Base-by-base conservation (phyloP, 35 echinoderm and acorn worm genomes). In the Ophiothrix spiculata region DNA sequence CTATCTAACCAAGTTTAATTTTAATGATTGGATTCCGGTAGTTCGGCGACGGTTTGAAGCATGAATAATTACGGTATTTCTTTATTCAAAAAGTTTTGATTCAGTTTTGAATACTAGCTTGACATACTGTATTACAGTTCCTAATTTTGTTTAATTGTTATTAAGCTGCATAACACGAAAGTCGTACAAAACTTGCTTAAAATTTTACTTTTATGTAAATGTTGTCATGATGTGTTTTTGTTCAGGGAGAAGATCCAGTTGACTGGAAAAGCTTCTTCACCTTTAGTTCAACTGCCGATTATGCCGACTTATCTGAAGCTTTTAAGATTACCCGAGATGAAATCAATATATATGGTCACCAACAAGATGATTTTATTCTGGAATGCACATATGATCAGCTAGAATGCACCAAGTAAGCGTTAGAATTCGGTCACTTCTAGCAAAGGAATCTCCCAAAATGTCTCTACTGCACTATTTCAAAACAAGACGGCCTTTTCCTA, bases 361-460 rank as follows among this genome's bases (percentile, higher is more conserved):
- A 91, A 34, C 31, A 63, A 28, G 90, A 91, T 19, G 90, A 91
- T 32, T 87, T 91, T 38, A 91, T 91, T 40, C 78, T 91, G 33
- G 75, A 91, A 77, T 91, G 90, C 42, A 87, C 77, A 10, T 91
- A 87, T 39, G 90, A 91, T 21, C 56, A 76, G 41, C 56, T 34
- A 28, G 35, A 79, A 12, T 91, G 90, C 39, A 91, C 45, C 8
- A 8, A 54, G 45, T 54, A 54, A 54, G 45, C n/a, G n/a, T n/a
- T n/a, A n/a, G n/a, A n/a, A n/a, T n/a, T n/a, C n/a, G n/a, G n/a
- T n/a, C n/a, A n/a, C n/a, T n/a, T n/a, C n/a, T n/a, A n/a, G n/a
- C n/a, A n/a, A n/a, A n/a, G n/a, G n/a, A n/a, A n/a, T n/a, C n/a
- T n/a, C n/a, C n/a, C n/a, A n/a, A n/a, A n/a, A n/a, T n/a, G n/a